Evolutionary conservation across 2,888 invertebrate species (phyloP).

Genomic region (Pomacea canaliculata): DNA sequence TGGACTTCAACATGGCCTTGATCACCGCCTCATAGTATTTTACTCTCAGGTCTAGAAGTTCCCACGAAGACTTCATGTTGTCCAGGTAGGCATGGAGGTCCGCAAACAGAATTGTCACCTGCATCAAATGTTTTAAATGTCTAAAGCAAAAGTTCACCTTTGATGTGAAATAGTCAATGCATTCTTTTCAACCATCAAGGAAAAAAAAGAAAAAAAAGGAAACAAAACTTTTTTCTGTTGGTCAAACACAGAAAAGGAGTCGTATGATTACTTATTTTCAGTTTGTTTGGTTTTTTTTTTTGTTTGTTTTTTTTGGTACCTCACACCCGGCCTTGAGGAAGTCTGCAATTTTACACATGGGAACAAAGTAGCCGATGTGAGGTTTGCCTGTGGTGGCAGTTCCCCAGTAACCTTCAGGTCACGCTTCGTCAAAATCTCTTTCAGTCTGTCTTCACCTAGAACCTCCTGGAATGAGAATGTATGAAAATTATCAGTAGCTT

Average conservation of each 20-base stretch:
- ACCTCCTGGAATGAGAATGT: conserved; percentile 79
- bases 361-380: conserved; percentile 98
- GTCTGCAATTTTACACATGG: conserved; percentile 98
- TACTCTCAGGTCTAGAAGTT: conserved; percentile 87
- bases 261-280: no score
- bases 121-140: conserved; percentile 30
- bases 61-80: conserved; percentile 99
- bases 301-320: conserved; percentile 72
- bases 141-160: no score
- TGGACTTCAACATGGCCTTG: conserved; percentile 92
- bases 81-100: conserved; percentile 98
- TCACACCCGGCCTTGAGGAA: conserved; percentile 95
- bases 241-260: no score
- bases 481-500: not conserved
- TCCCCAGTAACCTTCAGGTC: conserved; percentile 98
- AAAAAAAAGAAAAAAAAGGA: no score
- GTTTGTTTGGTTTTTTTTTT: no score
- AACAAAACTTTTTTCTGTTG: no score
- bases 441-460: conserved; percentile 90
- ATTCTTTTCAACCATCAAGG: not conserved
- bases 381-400: conserved; percentile 99
- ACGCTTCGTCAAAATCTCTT: conserved; percentile 83
- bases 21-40: conserved; percentile 93
- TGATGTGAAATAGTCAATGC: not conserved
- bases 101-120: conserved; percentile 95